A percentile compares a stretch with the other conserved stretches of the same genome.
Conservation (phyloP, 2,888 invertebrate species). For the Andrena chrysosceles region DNA sequence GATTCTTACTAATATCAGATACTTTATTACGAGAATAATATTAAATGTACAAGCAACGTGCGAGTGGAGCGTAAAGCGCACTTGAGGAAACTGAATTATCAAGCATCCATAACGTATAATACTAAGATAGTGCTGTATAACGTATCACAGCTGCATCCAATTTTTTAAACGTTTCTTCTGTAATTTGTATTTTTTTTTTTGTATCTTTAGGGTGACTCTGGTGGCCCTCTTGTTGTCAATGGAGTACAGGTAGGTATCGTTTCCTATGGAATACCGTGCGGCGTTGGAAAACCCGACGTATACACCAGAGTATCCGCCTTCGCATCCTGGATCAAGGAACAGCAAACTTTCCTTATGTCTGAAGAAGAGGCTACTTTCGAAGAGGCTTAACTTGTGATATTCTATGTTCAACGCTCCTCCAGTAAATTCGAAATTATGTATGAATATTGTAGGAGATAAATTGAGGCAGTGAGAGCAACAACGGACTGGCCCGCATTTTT, state of each 20-base stretch:
- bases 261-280: conserved; percentile 75
- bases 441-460: neutral
- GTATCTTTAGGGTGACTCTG: conserved; percentile 67
- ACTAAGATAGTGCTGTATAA: neutral
- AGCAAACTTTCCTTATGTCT: neutral
- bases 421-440: neutral
- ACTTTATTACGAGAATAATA: too few species aligned
- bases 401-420: neutral
- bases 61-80: too few species aligned
- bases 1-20: too few species aligned
- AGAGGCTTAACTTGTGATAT: neutral
- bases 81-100: too few species aligned
- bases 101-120: neutral
- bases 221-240: conserved; percentile 64
- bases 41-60: too few species aligned
- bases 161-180: neutral
- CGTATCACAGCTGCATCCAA: too few species aligned
- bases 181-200: neutral
- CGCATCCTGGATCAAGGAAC: conserved; percentile 67
- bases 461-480: neutral
- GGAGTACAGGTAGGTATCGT: conserved; percentile 71
- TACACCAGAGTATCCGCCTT: conserved; percentile 70
- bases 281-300: conserved; percentile 71
- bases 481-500: too few species aligned
- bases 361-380: neutral